Percentiles rank a stretch among this genome's conserved stretches.
These are phyloP conservation scores for Eurystomus gularis DNA, from an alignment of 2,113 vertebrate genomes.

Conservation along the genomic window DNA sequence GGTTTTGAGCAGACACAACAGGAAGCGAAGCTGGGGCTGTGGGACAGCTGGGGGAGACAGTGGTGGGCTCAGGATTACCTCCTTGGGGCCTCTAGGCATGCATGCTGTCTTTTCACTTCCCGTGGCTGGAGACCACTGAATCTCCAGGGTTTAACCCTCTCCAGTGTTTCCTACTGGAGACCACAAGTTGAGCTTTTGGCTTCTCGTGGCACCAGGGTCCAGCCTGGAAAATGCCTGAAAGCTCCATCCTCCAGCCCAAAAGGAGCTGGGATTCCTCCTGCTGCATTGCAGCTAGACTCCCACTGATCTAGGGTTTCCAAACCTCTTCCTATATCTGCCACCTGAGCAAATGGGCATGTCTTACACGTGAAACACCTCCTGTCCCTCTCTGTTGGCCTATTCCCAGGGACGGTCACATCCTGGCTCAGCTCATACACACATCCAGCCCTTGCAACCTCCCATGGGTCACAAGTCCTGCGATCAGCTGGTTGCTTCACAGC, in stretches of 20 bases:
- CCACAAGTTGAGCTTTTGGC: neutral
- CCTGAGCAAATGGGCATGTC: neutral
- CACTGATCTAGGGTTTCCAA: neutral
- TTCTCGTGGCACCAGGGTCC: neutral
- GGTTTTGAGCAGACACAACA: constrained; percentile 57
- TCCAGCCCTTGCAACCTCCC: neutral
- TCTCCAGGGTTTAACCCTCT: neutral
- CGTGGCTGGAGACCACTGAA: neutral
- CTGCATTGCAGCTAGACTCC: neutral
- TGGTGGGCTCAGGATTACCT: neutral
- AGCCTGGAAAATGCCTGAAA: neutral
- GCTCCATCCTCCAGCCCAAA: neutral
- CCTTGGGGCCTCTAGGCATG: neutral
- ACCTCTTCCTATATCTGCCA: neutral
- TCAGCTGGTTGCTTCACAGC: neutral
- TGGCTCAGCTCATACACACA: neutral
- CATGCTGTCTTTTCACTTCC: neutral
- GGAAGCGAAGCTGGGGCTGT: constrained; percentile 16
- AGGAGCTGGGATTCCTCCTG: neutral
- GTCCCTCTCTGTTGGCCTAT: neutral
- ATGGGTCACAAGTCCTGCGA: neutral
- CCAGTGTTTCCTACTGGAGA: neutral
- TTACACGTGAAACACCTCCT: neutral
- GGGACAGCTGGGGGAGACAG: neutral
- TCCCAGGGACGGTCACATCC: neutral